These are phyloP conservation scores for Lamellibrachia luymesi DNA, from an alignment of 1,140 invertebrate species.

Conservation along the genomic window DNA sequence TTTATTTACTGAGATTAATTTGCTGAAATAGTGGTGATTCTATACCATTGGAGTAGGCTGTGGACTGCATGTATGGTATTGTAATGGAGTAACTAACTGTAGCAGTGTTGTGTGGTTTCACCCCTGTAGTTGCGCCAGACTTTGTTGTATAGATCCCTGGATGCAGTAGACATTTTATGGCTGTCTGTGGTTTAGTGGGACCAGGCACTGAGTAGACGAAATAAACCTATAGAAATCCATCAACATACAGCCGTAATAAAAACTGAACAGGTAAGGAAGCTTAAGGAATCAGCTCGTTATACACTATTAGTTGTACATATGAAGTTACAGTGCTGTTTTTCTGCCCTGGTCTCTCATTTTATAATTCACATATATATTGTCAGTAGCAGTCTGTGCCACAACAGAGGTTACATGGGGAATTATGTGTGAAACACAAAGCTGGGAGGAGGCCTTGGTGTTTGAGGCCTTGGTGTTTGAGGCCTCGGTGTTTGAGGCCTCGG, in stretches of 20 bases:
- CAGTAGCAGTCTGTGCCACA: too few relatives aligned
- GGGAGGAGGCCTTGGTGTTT: not conserved
- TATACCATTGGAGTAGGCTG: not conserved
- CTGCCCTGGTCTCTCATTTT: not conserved
- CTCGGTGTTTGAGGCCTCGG: not conserved
- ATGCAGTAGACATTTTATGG: not conserved
- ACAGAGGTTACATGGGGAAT: not conserved
- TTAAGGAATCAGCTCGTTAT: not conserved
- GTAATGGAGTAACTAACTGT: not conserved
- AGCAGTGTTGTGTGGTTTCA: not conserved
- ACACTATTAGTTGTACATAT: not conserved
- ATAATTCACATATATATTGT: too few relatives aligned
- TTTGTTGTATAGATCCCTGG: not conserved
- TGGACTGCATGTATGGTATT: not conserved
- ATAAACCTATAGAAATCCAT: not conserved
- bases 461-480: not conserved
- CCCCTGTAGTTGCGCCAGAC: not conserved
- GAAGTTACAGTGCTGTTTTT: not conserved
- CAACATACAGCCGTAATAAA: not conserved
- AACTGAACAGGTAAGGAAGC: not conserved
- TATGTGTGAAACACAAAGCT: not conserved
- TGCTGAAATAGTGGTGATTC: not conserved
- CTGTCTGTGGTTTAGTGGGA: not conserved
- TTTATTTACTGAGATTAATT: not conserved
- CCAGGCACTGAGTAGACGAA: not conserved